Base-by-base conservation (phyloP, 2,888 invertebrate species). In the Aspidapion aeneum region DNA sequence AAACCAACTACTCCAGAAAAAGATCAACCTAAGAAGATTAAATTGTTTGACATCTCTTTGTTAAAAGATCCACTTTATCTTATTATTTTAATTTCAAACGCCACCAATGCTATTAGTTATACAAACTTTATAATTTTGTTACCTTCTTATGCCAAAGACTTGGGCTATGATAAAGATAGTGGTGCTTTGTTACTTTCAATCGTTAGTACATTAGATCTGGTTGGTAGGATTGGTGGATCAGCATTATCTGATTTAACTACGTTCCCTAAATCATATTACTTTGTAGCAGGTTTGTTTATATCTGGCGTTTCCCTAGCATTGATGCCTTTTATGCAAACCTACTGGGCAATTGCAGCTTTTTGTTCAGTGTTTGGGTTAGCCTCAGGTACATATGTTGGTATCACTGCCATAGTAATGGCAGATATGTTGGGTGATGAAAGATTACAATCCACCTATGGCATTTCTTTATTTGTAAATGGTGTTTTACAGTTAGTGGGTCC, bases 391-490 rank as follows among this genome's bases (percentile, higher is more conserved):
- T 94, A 93, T 76, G 91, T 93, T 0, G 94, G 94, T 1, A 89
- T 94, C 16, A 93, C 93, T 0, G 93, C 94, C 0, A 87, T 94
- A 50, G 91, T 93, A 1, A 92, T 94, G 91, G 91, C 93, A 0
- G 93, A 94, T 74, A 88, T 93, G 88, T 75, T 94, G 3, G 94
- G 94, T 0, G 89, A 90, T 0, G 93, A 94, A 69, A 83, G 91
- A n/a, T 78, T 94, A 0, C 91, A 93, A 74, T 91, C 93, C 0
- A 91, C 93, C 0, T 94, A 93, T 72, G 94, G 94, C 0, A 92
- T 94, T 22, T 92, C 93, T 68, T 80, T 94, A 22, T 93, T 94
- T 71, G 86, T 93, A 12, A 94, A 93, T 72, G 94, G 94, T 1
- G 84, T 94, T 57, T 77, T 93, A 19, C 94, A 94, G 76, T 76